A percentile compares a stretch with the other conserved stretches of the same genome.
Evolutionary conservation across 2,797 vertebrate genomes (phyloP).

Genomic region (Eulemur rubriventer): DNA sequence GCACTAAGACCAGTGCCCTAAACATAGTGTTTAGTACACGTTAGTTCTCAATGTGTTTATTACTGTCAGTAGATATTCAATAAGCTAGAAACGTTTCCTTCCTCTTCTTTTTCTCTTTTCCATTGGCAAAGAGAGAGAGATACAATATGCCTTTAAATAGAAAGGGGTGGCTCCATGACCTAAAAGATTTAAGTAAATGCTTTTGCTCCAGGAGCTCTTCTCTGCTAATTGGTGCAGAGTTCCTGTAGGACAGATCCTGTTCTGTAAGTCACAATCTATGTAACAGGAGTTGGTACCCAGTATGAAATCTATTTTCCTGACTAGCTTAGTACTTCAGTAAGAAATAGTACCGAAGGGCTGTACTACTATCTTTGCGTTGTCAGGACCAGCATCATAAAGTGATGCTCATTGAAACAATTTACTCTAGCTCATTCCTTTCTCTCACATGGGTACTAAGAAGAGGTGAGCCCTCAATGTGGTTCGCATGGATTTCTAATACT

Average conservation of each 20-base stretch:
- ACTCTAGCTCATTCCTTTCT: neutral
- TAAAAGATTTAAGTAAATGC: neutral
- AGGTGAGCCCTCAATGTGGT: neutral
- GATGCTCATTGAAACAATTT: neutral
- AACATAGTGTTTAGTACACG: neutral
- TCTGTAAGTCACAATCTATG: neutral
- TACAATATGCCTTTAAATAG: neutral
- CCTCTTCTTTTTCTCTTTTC: slow-evolving; percentile 26
- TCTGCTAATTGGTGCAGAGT: neutral
- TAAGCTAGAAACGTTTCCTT: neutral
- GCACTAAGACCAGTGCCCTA: neutral
- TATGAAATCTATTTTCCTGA: neutral
- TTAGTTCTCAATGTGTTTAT: neutral
- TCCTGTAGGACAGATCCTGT: neutral
- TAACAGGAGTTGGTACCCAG: neutral
- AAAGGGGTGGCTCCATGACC: neutral
- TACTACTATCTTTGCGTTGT: neutral
- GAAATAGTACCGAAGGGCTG: neutral
- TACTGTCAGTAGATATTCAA: neutral
- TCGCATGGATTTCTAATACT: neutral
- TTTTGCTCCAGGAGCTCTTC: neutral
- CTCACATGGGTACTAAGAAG: neutral
- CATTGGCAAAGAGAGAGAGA: neutral
- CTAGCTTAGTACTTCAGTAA: neutral
- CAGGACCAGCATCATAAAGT: neutral